phyloP scores from a whole-genome alignment of 2,113 vertebrate genomes.

The Euleptes europaea region DNA sequence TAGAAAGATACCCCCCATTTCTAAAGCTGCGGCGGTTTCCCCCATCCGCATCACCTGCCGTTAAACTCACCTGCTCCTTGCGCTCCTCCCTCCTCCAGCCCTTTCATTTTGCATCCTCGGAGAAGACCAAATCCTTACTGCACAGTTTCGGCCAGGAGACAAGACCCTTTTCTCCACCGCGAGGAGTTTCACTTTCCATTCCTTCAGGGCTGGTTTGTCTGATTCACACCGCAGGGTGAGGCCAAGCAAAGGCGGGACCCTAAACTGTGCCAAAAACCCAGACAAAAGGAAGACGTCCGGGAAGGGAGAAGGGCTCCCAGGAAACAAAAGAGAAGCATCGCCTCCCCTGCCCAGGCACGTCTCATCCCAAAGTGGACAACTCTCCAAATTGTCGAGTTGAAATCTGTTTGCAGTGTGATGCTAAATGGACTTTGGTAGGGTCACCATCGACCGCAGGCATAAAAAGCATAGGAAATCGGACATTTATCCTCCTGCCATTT shows the following conservation, averaged over 20 bases:
- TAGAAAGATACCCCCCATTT: neutral
- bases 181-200: slow-evolving; percentile 19
- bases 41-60: no score
- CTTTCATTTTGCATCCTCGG: no score
- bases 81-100: no score
- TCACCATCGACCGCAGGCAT: no score
- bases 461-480: neutral
- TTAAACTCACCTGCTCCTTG: neutral
- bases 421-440: neutral
- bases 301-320: rapidly evolving
- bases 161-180: no score
- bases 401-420: neutral
- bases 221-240: neutral
- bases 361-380: neutral
- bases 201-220: neutral
- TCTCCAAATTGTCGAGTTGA: neutral
- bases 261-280: no score
- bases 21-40: no score
- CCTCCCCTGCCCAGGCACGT: neutral
- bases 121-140: neutral
- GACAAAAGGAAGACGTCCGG: neutral
- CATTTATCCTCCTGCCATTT: neutral
- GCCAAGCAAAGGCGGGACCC: neutral
- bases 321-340: neutral
- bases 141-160: neutral